Evolutionary conservation across 1,140 invertebrate species (phyloP).

Genomic region (Diachasma alloeum): DNA sequence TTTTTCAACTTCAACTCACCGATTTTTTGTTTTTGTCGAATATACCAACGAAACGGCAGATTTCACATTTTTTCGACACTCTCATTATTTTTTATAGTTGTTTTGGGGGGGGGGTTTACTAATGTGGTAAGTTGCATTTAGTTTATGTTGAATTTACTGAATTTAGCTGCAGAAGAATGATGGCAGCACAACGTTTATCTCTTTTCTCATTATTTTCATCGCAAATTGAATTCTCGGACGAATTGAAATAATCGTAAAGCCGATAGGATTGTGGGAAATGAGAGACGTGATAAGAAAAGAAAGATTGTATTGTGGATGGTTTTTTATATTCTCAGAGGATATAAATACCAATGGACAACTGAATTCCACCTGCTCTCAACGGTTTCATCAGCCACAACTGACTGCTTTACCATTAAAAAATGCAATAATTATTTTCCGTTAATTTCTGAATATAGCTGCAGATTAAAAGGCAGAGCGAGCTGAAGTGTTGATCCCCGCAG

Average conservation of each 20-base stretch:
- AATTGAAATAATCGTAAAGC: background rate
- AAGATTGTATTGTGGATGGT: background rate
- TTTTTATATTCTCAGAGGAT: background rate
- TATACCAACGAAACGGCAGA: conserved; percentile 16
- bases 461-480: background rate
- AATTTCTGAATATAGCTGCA: background rate
- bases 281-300: background rate
- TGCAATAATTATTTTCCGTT: background rate
- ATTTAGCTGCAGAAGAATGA: background rate
- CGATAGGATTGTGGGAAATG: background rate
- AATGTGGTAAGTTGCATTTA: background rate
- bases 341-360: background rate
- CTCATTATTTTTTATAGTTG: conserved; percentile 14
- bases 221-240: background rate
- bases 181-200: background rate
- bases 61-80: conserved; percentile 22
- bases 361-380: background rate
- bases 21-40: conserved; percentile 31
- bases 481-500: background rate
- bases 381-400: background rate
- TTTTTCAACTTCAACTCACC: conserved; percentile 16
- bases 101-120: background rate
- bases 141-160: background rate
- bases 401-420: background rate
- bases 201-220: background rate